Evolutionary conservation across 2,888 invertebrate genomes (phyloP), one percentile per base, ranked within the genome.

Genomic region (Rhamnusium bicolor): DNA sequence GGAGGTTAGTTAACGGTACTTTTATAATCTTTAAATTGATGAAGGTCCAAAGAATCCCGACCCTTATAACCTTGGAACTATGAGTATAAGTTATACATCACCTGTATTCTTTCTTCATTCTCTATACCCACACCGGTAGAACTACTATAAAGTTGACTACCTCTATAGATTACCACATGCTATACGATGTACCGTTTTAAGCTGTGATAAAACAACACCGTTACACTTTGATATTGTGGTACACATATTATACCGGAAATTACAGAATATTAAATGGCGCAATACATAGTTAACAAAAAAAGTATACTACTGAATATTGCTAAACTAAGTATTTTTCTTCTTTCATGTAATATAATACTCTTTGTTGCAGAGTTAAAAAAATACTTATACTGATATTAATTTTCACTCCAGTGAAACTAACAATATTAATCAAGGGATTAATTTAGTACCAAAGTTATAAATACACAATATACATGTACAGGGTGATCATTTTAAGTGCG

Each of bases 1-100:
- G 66, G 79, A 81, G 82, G 82, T 79, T 80, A 78, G 54, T 69
- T 82, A 82, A 81, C 82, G 82, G 82, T 78, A 78, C 73, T 73
- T 67, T 51, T 73, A 76, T 74, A 76, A 77, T 79, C 80, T 78
- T 70, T 63, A 70, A 65, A 77, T 75, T 80, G 78, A 79, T 79
- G 78, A 78, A 75, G 76, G 77, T 67, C 76, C 69, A 51, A 78
- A 71, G 76, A 79, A 76, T 76, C 76, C 69, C 71, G 78, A 71
- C 76, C 79, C 77, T 72, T 77, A 69, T 73, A 68, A 68, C 73
- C 76, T 76, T 73, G 73, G 46, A 61, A 14, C 56, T 46, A 16
- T 27, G 67, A 54, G 67, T 67, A 8, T 54, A 46, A 46, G 56
- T 53, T 67, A 46, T 67, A 19, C 60, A 71, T 70, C 65, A 75